Base-by-base conservation (phyloP, 2,113 vertebrate genomes). In the Pelmatolapia mariae region DNA sequence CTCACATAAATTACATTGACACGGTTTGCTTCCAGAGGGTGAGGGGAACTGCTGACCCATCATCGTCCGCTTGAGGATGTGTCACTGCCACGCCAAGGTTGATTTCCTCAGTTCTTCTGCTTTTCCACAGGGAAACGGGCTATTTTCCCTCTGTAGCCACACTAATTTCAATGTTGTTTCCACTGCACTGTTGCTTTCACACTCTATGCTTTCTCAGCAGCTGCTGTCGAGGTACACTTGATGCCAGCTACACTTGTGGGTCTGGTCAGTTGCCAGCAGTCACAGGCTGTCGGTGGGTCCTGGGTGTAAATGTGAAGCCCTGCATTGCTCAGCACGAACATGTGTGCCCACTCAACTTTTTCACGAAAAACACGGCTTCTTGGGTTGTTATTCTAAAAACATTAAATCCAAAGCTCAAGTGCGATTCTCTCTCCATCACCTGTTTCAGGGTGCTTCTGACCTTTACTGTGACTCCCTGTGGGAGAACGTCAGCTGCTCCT, bases 401-500 rank as follows among this genome's bases (percentile, higher is more conserved):
- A 47, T 81, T 50, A 26, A 80, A 87, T 87, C 73, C 52, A 8
- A 61, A 6, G n/a, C 33, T 43, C 6, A 22, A 82, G 38, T 76
- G 76, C 63, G 29, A 54, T 53, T 80, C n/a, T 50, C n/a, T 19
- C 6, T 22, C 36, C 12, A 12, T 86, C 47, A 86, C 83, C 76
- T 86, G 80, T 47, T n/a, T 82, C 31, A 59, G 45, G 33, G 31
- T 8, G 86, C 52, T 43, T 43, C 59, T 79, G 50, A 73, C 85
- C 79, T 71, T 81, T 63, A 19, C 85, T 57, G 52, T 45, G 8
- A 8, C 82, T 59, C 56, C 56, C 54, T 43, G 71, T 73, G 57
- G 24, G 12, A 53, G 87, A 47, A 79, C 83, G 89, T 92, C 91
- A 91, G 80, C 87, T 57, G 57, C 54, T 82, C 43, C 81, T 80